A percentile compares a stretch with the other conserved stretches of the same genome.
These are phyloP conservation scores for Enteromius afrohamiltoni DNA, from an alignment of 2,797 vertebrate genomes.

Conservation along the genomic window DNA sequence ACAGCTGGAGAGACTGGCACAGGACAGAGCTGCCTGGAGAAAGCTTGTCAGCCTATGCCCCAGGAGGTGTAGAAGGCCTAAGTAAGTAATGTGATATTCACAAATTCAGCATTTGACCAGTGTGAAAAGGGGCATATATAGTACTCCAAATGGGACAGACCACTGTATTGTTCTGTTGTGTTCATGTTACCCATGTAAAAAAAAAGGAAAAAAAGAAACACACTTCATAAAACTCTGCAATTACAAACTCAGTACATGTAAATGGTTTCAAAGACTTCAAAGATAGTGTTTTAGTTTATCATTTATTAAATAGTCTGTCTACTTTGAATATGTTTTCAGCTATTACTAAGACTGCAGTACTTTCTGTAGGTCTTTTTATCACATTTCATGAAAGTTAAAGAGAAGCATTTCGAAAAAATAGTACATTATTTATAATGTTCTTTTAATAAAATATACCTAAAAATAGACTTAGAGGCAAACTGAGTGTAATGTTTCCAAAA, in stretches of 20 bases:
- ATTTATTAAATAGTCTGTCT: conserved; percentile 10
- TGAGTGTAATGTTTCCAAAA: background rate
- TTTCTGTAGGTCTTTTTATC: conserved; percentile 1
- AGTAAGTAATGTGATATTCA: too few relatives aligned
- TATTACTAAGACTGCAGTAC: background rate
- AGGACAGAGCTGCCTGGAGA: background rate
- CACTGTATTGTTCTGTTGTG: too few relatives aligned
- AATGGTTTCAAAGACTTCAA: background rate
- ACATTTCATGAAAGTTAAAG: background rate
- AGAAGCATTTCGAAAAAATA: background rate
- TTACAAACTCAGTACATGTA: background rate
- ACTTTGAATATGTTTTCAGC: background rate
- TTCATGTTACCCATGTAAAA: background rate
- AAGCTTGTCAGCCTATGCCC: too few relatives aligned
- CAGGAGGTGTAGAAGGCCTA: too few relatives aligned
- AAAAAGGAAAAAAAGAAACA: background rate
- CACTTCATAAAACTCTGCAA: background rate
- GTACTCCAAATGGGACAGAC: background rate
- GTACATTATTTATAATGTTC: too few relatives aligned
- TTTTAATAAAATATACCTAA: background rate
- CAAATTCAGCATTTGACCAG: background rate
- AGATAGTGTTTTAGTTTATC: background rate
- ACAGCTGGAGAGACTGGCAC: background rate
- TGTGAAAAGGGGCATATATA: background rate
- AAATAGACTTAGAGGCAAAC: background rate